Base-by-base conservation (phyloP, 2,113 vertebrate genomes). In the Spea bombifrons region DNA sequence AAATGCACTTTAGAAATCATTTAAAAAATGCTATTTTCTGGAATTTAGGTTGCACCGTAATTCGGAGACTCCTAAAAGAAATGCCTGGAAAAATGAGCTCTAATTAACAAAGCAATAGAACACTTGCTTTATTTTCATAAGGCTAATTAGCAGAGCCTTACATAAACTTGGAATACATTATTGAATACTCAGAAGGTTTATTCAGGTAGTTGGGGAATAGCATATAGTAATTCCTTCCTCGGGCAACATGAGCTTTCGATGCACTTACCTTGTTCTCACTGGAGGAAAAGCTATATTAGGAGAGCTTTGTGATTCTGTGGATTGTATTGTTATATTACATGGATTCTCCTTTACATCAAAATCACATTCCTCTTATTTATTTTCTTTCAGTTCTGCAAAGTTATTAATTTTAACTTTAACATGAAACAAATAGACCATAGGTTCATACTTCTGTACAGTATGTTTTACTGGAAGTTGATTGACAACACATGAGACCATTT, bases 81-180 rank as follows among this genome's bases (percentile, higher is more conserved):
- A 79, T 72, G 76, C 70, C 76, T 73, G 55, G 15, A 55, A 73
- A 78, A 73, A 65, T 8, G 15, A 79, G 48, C 61, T 72, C n/a
- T 73, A 79, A 79, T 79, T 79, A 73, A 72, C 71, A 66, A 73
- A 79, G 59, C 75, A 69, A 76, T 66, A 66, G 61, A 79, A 66
- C 69, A 79, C 76, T 79, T 79, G 76, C 69, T 73, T 79, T 72
- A 79, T 72, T 79, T 79, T 73, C 76, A 79, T 66, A 73, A 79
- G 70, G 61, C 76, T 61, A 79, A 79, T 72, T 72, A 73, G 76
- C 61, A 73, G 76, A 45, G 59, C 49, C 76, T 73, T 43, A 73
- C 75, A 79, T 50, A 7, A 79, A 73, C 48, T 48, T 79, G 76
- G 70, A 78, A 73, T 72, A 50, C 12, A 73, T 55, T 55, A 73